A percentile compares a stretch with the other conserved stretches of the same genome.
Conservation (phyloP, 2,888 invertebrate species). For the Philonicus albiceps region DNA sequence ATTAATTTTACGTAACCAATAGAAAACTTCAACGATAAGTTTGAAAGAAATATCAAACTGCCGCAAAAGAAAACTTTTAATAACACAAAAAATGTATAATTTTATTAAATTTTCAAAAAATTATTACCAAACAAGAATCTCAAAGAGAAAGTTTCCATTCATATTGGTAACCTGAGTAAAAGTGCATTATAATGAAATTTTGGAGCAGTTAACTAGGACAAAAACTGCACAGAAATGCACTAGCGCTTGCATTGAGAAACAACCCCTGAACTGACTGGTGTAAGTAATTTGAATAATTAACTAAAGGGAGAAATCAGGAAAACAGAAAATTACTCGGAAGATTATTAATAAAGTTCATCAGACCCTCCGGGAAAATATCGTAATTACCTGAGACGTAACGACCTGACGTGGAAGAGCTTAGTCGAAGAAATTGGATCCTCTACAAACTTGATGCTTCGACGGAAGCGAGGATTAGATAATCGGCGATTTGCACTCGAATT, state of each 20-base stretch:
- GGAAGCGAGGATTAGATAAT: background rate
- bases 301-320: background rate
- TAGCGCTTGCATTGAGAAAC: background rate
- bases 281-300: background rate
- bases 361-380: background rate
- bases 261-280: background rate
- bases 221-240: background rate
- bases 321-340: background rate
- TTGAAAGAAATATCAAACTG: background rate
- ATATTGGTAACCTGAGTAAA: background rate
- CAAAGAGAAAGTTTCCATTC: background rate
- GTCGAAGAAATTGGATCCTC: background rate
- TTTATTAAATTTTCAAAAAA: background rate
- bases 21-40: background rate
- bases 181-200: background rate
- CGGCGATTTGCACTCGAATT: constrained; percentile 9
- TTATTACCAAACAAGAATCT: background rate
- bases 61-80: background rate
- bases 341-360: background rate
- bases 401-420: background rate
- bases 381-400: background rate
- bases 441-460: background rate
- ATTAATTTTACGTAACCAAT: too few relatives aligned
- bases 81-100: background rate
- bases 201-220: background rate